Base-by-base conservation (phyloP, 2,888 invertebrate genomes). In the Ormyrus thymus region DNA sequence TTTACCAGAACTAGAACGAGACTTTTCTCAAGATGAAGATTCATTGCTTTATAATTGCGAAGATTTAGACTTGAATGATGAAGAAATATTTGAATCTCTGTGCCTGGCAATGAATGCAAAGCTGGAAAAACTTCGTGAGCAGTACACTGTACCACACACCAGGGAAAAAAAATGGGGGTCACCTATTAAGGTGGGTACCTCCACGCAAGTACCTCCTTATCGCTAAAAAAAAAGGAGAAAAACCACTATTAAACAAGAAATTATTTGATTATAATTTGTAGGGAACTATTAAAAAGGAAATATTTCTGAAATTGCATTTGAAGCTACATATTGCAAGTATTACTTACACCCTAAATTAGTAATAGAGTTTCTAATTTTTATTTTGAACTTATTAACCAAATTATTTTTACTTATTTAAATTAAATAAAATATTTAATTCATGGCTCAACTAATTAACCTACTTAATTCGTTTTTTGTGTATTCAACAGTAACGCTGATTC, bases 151-250 rank as follows among this genome's bases (percentile, higher is more conserved):
- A 76, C 82, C 77, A 65, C 43, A 43, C 45, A 75, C 77, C 50
- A 73, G 61, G 56, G 76, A 84, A 6, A 58, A 29, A 15, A 15
- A 58, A 81, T 89, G 87, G 88, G 88, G 87, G 83, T 80, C 86
- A 85, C 87, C 88, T 86, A 88, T 88, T 81, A 85, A 89, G 89
- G 89, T 89, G 86, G 87, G 88, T 89, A 88, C 84, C 86, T 86
- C 87, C 85, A 82, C 85, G 82, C 84, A 50, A 59, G 84, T 81
- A 84, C 82, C 79, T 73, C 76, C 56, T 72, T 72, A 78, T 80
- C 62, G 68, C 62, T 83, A 79, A 80, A 76, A 61, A 29, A 29
- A 29, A 29, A 29, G 29, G 29, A 29, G 29, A 29, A 4, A 29
- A 29, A 2, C 29, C 29, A 29, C 29, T 55, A 48, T 59, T 59